Evolutionary conservation across 1,140 invertebrate genomes (phyloP).

Genomic region (Agrypnia vestita): DNA sequence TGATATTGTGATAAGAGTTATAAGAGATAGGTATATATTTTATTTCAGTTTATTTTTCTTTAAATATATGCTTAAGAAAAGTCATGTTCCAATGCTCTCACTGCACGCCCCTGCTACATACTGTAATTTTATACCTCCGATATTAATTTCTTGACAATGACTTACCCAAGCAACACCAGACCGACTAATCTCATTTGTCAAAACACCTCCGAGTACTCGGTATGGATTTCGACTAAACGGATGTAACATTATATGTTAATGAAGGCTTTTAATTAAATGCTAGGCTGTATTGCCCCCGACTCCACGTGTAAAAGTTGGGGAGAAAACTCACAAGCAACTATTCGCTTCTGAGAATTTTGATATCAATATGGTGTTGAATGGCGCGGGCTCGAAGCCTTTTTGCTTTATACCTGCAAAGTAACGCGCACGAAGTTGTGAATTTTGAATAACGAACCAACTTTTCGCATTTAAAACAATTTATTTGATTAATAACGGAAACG

Average conservation of each 20-base stretch:
- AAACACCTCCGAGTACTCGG: too few relatives aligned
- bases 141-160: background rate
- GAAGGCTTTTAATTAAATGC: constrained; percentile 9
- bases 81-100: too few relatives aligned
- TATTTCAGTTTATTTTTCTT: too few relatives aligned
- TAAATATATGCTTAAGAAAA: too few relatives aligned
- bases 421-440: background rate
- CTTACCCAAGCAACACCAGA: too few relatives aligned
- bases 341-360: background rate
- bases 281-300: background rate
- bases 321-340: background rate
- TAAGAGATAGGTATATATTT: too few relatives aligned
- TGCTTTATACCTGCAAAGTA: background rate
- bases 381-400: too few relatives aligned
- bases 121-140: background rate
- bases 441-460: constrained; percentile 3
- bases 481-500: background rate
- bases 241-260: background rate
- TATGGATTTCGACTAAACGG: background rate
- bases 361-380: background rate
- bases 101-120: too few relatives aligned
- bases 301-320: background rate
- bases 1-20: too few relatives aligned
- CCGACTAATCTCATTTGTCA: too few relatives aligned
- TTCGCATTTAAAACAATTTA: background rate